Conservation (phyloP, 2,797 vertebrate genomes). For the Peromyscus attwateri region DNA sequence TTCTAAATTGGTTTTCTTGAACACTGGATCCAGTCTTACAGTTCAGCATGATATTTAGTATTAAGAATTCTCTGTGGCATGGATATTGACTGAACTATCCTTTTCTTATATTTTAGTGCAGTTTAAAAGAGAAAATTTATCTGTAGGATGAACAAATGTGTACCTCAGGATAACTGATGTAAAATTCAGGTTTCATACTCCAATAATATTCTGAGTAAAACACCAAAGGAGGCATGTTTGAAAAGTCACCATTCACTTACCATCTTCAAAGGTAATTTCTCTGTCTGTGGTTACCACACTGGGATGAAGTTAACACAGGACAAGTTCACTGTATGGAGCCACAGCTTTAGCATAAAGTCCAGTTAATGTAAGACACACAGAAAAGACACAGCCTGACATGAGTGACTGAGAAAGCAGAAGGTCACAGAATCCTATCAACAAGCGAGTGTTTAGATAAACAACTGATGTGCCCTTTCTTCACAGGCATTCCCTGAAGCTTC, state of each 20-base stretch:
- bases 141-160: not conserved
- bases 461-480: constrained; percentile 7
- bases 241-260: not conserved
- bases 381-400: constrained; percentile 36
- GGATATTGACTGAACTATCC: not conserved
- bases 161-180: not conserved
- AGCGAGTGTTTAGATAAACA: constrained; percentile 63
- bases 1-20: constrained; percentile 2
- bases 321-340: not conserved
- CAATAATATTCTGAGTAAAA: constrained; percentile 29
- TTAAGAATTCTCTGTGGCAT: not conserved
- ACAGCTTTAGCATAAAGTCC: constrained; percentile 4
- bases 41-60: not conserved
- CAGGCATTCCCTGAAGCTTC: constrained; percentile 24
- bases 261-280: not conserved
- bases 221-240: not conserved
- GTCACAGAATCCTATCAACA: constrained; percentile 43
- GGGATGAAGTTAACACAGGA: not conserved
- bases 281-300: not conserved
- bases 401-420: constrained; percentile 50
- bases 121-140: not conserved
- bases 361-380: constrained; percentile 23
- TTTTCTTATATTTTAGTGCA: not conserved
- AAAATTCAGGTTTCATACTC: not conserved
- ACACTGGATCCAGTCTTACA: not conserved